These are phyloP conservation scores for Athene cunicularia DNA, from an alignment of 2,113 vertebrate genomes.

Conservation along the genomic window DNA sequence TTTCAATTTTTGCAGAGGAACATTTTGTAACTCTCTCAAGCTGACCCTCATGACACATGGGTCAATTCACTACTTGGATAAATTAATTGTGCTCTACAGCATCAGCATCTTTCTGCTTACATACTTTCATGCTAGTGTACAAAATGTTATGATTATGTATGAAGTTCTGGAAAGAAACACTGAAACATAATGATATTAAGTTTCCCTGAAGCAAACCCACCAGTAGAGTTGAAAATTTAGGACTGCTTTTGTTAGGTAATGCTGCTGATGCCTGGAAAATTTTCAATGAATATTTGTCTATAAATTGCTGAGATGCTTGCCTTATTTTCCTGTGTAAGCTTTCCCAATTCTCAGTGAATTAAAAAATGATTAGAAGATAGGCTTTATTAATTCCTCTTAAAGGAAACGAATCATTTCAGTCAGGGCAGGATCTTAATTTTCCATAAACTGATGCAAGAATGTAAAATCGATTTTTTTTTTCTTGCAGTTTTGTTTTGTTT, in stretches of 20 bases:
- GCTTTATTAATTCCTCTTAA: not conserved
- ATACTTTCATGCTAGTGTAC: not conserved
- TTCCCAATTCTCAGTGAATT: not conserved
- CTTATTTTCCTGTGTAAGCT: not conserved
- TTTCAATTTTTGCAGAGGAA: not conserved
- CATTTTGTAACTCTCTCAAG: not conserved
- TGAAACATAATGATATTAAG: not conserved
- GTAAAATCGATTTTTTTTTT: not conserved
- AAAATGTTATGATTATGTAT: conserved; percentile 4
- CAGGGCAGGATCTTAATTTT: not conserved
- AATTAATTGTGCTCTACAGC: conserved; percentile 20
- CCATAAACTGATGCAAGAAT: not conserved
- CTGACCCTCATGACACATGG: not conserved
- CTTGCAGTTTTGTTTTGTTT: not conserved
- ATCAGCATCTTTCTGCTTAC: not conserved
- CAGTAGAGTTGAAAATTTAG: not conserved
- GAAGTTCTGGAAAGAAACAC: not conserved
- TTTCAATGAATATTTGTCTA: not conserved
- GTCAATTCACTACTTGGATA: not conserved
- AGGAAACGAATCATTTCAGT: not conserved
- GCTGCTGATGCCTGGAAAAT: not conserved
- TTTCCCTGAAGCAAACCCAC: not conserved
- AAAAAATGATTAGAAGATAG: not conserved
- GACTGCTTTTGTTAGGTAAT: not conserved
- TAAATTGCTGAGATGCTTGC: not conserved